Evolutionary conservation across 2,113 vertebrate species (phyloP).

Genomic region (Xyrauchen texanus): DNA sequence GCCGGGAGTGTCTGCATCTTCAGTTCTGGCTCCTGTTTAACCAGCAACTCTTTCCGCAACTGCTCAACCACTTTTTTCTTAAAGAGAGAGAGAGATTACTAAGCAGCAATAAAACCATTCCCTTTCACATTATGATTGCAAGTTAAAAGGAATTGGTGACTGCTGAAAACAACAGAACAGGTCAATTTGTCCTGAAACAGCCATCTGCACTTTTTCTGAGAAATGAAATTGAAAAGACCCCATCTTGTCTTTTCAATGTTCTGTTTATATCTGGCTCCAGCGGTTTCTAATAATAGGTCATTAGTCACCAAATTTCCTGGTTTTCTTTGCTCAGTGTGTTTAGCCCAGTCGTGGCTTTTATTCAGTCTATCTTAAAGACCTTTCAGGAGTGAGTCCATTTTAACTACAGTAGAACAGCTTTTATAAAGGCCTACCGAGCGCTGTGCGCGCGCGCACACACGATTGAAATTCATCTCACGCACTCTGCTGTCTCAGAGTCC

Average conservation of each 20-base stretch:
- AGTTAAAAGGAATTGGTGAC: neutral
- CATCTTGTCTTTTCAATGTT: slow-evolving; percentile 7
- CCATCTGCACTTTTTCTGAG: neutral
- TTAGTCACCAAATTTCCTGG: slow-evolving; percentile 33
- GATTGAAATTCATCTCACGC: slow-evolving; percentile 64
- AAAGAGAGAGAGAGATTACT: neutral
- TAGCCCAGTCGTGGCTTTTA: slow-evolving; percentile 23
- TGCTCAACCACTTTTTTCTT: slow-evolving; percentile 82
- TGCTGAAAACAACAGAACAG: neutral
- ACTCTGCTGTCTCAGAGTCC: slow-evolving; percentile 54
- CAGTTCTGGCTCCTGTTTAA: slow-evolving; percentile 77
- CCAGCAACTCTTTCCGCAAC: slow-evolving; percentile 78
- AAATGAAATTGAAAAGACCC: neutral
- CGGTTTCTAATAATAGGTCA: slow-evolving; percentile 30
- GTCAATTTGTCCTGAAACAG: slow-evolving; percentile 1
- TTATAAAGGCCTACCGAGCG: slow-evolving; percentile 41
- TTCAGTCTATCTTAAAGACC: slow-evolving; percentile 22
- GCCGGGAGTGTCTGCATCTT: slow-evolving; percentile 69
- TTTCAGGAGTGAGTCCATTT: slow-evolving; percentile 47
- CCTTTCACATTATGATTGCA: neutral
- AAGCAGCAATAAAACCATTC: neutral
- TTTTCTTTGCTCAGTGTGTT: slow-evolving; percentile 16
- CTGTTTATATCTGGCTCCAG: slow-evolving; percentile 24
- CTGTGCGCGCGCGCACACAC: slow-evolving; percentile 14
- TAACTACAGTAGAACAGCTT: slow-evolving; percentile 43